Evolutionary conservation across 2,888 invertebrate genomes (phyloP).

Genomic region (Lysandra bellargus): DNA sequence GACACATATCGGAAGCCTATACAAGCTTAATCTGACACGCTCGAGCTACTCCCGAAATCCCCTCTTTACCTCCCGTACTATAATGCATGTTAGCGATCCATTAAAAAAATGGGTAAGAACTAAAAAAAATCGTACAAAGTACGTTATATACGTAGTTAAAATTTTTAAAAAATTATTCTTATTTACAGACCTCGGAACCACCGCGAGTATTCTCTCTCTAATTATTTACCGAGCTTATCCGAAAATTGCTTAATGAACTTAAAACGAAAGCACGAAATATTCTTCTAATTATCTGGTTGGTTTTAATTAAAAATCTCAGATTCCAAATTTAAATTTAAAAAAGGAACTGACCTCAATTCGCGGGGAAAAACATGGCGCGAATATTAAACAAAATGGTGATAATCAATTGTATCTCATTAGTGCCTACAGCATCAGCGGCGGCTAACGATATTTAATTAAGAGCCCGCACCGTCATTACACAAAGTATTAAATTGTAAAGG

Average conservation of each 20-base stretch:
- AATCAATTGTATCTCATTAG: conserved; percentile 42
- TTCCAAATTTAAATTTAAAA: conserved; percentile 12
- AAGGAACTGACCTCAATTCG: conserved; percentile 19
- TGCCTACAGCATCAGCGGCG: conserved; percentile 36
- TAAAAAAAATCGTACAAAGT: too few species aligned
- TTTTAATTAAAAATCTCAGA: conserved; percentile 20
- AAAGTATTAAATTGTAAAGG: conserved; percentile 26
- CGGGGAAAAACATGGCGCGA: conserved; percentile 8
- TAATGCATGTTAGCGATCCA: too few species aligned
- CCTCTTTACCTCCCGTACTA: too few species aligned
- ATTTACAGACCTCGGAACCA: neutral
- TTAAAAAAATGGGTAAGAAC: too few species aligned
- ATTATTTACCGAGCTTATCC: conserved; percentile 7
- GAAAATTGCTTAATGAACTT: conserved; percentile 5
- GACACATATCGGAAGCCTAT: too few species aligned
- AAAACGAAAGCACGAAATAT: conserved; percentile 22
- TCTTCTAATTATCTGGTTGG: conserved; percentile 2
- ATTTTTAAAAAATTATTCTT: neutral
- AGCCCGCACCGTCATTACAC: conserved; percentile 31
- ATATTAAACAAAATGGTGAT: conserved; percentile 37
- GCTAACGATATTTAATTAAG: conserved; percentile 39
- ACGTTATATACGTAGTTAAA: too few species aligned
- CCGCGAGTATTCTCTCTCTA: neutral
- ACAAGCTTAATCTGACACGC: too few species aligned
- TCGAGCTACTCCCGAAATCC: too few species aligned